Evolutionary conservation across 2,888 invertebrate species (phyloP), one percentile per base, ranked within the genome.

Genomic region (Noctuana brunneofusca): DNA sequence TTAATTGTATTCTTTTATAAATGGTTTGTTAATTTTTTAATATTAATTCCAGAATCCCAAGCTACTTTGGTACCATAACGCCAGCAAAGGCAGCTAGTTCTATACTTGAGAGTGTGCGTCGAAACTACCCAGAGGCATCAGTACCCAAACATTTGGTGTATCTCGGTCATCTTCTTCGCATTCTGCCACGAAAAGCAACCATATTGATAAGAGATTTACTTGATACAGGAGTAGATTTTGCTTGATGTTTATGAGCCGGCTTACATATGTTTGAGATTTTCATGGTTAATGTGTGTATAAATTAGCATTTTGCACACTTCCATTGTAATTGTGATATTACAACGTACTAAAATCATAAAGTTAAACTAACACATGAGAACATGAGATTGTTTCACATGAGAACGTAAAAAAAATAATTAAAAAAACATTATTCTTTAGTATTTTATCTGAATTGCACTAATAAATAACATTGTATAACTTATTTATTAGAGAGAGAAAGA

Each of bases 181-280:
- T 94, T 64, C 76, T 94, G 62, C 94, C 94, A 3, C 87, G 93
- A 68, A 92, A 92, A 66, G 93, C 93, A 35, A 93, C 93, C 1
- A 87, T 93, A 16, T 88, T 93, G 77, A 84, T 94, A 48, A 86
- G 94, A 67, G 94, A 94, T 72, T 80, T 94, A 53, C 77, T 94
- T 27, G 94, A 94, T 69, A 94, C 94, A 3, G 94, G 94, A 22
- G 93, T 94, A 35, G 94, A 94, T 83, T 94, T 94, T 80, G 93
- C 92, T 62, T 94, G 73, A 80, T 8, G 2, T 16, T 43, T 22
- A 48, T 12, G 3, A 14, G 4, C 11, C 11, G 20, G 12, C 11
- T 46, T 5, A n/a, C n/a, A n/a, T n/a, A 11, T 20, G 20, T n/a
- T 0, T 38, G n/a, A 35, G 0, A 35, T 35, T 35, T 12, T 35